Conservation (phyloP, 2,797 vertebrate species). For the Scolopax bukidnonensis region DNA sequence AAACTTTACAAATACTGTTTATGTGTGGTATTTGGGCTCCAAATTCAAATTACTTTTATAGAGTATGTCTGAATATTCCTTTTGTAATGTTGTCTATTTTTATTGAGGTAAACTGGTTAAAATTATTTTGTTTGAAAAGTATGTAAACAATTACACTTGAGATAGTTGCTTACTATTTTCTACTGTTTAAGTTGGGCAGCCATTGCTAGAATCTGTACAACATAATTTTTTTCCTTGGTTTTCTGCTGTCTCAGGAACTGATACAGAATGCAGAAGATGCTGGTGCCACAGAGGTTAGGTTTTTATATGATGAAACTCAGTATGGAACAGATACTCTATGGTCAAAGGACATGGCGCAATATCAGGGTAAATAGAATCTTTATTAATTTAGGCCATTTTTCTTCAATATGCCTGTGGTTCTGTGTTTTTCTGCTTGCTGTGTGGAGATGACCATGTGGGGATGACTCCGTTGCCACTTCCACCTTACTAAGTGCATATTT, state of each 20-base stretch:
- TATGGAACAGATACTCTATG: slow-evolving; percentile 94
- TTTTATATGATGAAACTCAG: slow-evolving; percentile 95
- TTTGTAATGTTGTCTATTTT: neutral
- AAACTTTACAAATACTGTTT: neutral
- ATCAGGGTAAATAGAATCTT: slow-evolving; percentile 86
- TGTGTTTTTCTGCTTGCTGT: neutral
- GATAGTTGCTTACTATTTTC: neutral
- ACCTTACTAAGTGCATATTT: neutral
- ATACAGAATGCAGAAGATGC: slow-evolving; percentile 99
- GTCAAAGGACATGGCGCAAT: slow-evolving; percentile 93
- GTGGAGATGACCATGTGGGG: neutral
- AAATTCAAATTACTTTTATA: neutral
- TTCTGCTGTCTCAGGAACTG: slow-evolving; percentile 84
- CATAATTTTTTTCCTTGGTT: neutral
- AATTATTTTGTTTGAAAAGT: neutral
- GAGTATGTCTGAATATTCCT: neutral
- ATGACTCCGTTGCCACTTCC: neutral
- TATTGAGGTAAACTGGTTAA: neutral
- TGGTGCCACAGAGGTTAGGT: slow-evolving; percentile 94
- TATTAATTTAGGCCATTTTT: neutral
- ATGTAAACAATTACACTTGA: neutral
- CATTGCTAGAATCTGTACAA: neutral
- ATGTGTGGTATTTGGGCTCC: neutral
- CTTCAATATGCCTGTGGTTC: neutral
- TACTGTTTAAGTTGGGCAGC: neutral